phyloP scores from a whole-genome alignment of 2,888 invertebrate species.

The Andrena fulva region DNA sequence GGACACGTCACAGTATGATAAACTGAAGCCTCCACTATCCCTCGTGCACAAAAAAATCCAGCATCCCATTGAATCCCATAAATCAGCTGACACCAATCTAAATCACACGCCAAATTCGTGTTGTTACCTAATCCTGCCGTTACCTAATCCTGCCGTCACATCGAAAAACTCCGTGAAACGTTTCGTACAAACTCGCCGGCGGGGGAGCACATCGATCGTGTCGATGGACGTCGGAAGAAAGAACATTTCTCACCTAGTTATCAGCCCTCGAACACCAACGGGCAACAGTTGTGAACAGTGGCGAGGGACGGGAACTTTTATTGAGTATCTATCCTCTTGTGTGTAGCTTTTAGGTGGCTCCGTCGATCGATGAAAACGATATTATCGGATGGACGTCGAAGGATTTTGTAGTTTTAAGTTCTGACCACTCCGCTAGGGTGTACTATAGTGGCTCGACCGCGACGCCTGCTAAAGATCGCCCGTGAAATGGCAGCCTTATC shows the following conservation, averaged over 20 bases:
- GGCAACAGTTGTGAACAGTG: neutral
- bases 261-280: neutral
- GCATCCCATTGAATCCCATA: neutral
- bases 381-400: constrained; percentile 15
- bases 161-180: neutral
- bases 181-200: neutral
- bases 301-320: constrained; percentile 7
- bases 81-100: neutral
- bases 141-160: neutral
- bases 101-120: neutral
- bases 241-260: constrained; percentile 21
- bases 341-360: neutral
- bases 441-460: neutral
- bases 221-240: constrained; percentile 12
- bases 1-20: no score
- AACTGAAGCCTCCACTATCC: no score
- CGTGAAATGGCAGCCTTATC: constrained; percentile 4
- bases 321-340: constrained; percentile 4
- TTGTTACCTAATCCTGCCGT: neutral
- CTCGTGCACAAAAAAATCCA: no score
- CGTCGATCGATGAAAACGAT: constrained; percentile 22
- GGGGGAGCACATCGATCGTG: constrained; percentile 6
- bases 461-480: constrained; percentile 27
- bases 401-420: constrained; percentile 26
- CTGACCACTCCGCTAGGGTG: neutral